A percentile compares a stretch with the other conserved stretches of the same genome.
Evolutionary conservation across 2,888 invertebrate species (phyloP).

Genomic region (Charanyca ferruginea): DNA sequence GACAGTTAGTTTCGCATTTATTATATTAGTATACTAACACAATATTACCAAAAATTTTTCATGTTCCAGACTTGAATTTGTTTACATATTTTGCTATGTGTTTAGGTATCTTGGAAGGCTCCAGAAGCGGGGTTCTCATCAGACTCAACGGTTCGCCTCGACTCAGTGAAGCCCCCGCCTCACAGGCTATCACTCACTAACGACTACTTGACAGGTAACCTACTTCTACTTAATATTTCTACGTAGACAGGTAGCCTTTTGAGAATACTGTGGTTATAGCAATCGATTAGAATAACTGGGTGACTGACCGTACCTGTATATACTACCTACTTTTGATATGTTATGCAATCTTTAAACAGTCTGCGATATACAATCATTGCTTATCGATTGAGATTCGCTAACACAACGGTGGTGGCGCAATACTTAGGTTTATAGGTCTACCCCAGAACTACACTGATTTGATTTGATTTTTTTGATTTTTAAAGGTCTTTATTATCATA

Average conservation of each 20-base stretch:
- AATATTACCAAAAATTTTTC: too few species aligned
- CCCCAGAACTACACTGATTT: not conserved
- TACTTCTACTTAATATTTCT: constrained; percentile 16
- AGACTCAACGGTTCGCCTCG: constrained; percentile 83
- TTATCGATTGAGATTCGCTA: constrained; percentile 46
- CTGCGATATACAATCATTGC: constrained; percentile 25
- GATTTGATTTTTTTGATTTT: too few species aligned
- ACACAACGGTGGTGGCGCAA: too few species aligned
- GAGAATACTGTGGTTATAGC: constrained; percentile 11
- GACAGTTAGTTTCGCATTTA: too few species aligned
- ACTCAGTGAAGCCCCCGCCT: constrained; percentile 80
- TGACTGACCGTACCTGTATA: constrained; percentile 42
- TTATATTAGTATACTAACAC: too few species aligned
- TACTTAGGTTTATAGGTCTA: constrained; percentile 14
- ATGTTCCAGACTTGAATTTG: not conserved
- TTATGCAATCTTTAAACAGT: constrained; percentile 32
- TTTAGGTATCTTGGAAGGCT: constrained; percentile 88
- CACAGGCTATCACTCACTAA: constrained; percentile 89
- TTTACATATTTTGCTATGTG: not conserved
- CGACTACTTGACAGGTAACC: constrained; percentile 87
- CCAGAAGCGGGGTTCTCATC: constrained; percentile 86
- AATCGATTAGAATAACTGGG: constrained; percentile 43
- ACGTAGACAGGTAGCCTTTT: constrained; percentile 6
- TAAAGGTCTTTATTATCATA: too few species aligned
- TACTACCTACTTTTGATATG: constrained; percentile 37